Evolutionary conservation across 2,797 vertebrate species (phyloP).

Genomic region (Propithecus perrieri): DNA sequence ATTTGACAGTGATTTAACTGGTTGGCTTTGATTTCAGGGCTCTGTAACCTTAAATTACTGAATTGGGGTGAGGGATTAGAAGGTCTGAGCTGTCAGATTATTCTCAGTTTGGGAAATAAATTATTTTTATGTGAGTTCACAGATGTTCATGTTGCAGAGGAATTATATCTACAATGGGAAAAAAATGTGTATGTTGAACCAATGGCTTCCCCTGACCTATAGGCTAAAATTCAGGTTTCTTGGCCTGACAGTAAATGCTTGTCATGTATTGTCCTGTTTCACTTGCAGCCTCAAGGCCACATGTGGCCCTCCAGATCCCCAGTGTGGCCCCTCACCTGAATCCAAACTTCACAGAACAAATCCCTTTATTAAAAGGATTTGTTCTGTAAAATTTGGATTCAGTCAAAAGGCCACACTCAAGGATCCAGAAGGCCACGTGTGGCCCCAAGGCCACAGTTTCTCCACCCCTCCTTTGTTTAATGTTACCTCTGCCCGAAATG

Average conservation of each 20-base stretch:
- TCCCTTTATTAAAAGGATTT: not conserved
- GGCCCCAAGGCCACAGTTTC: not conserved
- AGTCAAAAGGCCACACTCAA: not conserved
- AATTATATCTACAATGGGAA: not conserved
- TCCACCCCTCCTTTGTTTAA: not conserved
- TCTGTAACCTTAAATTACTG: not conserved
- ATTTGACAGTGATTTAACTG: not conserved
- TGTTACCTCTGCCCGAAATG: not conserved
- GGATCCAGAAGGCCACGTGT: not conserved
- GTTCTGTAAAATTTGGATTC: not conserved
- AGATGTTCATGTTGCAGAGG: not conserved
- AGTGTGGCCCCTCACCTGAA: not conserved
- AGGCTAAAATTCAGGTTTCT: not conserved
- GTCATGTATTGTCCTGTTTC: not conserved
- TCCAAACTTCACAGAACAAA: not conserved
- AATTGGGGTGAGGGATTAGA: not conserved
- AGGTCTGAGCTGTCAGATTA: not conserved
- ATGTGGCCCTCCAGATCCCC: not conserved
- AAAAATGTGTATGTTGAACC: not conserved
- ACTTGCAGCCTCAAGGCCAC: not conserved
- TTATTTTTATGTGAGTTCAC: not conserved
- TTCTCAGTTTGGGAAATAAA: conserved; percentile 12
- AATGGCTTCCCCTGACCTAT: not conserved
- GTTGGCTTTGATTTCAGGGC: conserved; percentile 26
- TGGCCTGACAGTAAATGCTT: not conserved